Evolutionary conservation across 2,113 vertebrate species (phyloP).

Genomic region (Apteryx owenii): DNA sequence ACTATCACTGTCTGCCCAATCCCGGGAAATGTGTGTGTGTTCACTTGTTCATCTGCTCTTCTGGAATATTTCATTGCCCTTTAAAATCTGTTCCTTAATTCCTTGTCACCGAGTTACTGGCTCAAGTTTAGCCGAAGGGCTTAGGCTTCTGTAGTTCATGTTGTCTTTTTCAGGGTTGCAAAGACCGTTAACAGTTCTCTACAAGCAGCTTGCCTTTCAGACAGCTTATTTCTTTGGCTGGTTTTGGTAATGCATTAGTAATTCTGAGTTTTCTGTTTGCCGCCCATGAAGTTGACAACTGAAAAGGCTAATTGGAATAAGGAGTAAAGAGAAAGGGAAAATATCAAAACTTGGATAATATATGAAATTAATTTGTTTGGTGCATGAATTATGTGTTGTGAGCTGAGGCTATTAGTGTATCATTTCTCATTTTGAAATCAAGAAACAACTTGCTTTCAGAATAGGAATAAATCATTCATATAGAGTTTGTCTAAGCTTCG

Average conservation of each 20-base stretch:
- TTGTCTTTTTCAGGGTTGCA: background rate
- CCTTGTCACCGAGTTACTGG: background rate
- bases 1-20: background rate
- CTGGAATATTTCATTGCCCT: background rate
- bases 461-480: background rate
- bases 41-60: background rate
- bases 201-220: background rate
- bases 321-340: background rate
- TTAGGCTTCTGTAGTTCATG: background rate
- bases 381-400: background rate
- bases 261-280: background rate
- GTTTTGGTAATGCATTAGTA: background rate
- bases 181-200: background rate
- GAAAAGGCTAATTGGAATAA: slow-evolving; percentile 35
- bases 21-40: background rate
- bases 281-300: background rate
- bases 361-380: background rate
- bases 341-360: background rate
- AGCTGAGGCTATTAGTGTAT: background rate
- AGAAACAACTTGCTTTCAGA: background rate
- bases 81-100: slow-evolving; percentile 14
- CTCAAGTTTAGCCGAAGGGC: background rate
- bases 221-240: background rate
- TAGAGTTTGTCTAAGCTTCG: background rate
- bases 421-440: background rate